phyloP scores from a whole-genome alignment of 2,888 invertebrate species.

The Ichneumon xanthorius region DNA sequence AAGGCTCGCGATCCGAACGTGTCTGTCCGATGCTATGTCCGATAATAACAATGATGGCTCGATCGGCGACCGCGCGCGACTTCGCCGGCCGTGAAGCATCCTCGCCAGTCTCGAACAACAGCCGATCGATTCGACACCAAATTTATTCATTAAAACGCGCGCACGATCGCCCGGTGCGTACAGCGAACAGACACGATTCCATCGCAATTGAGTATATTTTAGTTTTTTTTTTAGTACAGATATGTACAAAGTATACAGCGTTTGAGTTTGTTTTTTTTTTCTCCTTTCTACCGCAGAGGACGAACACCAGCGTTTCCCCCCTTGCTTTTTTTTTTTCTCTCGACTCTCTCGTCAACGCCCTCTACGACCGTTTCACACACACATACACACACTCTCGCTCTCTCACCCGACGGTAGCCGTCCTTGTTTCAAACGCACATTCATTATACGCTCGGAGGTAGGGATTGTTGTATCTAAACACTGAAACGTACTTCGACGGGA shows the following conservation, averaged over 20 bases:
- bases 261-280: conserved; percentile 32
- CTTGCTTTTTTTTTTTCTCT: conserved; percentile 23
- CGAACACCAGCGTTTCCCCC: conserved; percentile 58
- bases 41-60: neutral
- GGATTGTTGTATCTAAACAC: neutral
- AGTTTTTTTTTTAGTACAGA: conserved; percentile 70
- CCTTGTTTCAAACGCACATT: neutral
- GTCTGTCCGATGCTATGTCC: neutral
- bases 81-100: neutral
- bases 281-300: conserved; percentile 70
- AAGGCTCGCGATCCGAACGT: conserved; percentile 19
- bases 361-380: neutral
- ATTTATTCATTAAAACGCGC: conserved; percentile 47
- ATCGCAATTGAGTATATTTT: conserved; percentile 58
- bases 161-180: conserved; percentile 11
- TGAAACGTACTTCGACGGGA: neutral
- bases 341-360: conserved; percentile 17
- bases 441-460: conserved; percentile 53
- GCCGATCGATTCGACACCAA: conserved; percentile 43
- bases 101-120: conserved; percentile 27
- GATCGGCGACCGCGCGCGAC: neutral
- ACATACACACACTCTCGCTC: neutral
- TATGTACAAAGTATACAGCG: conserved; percentile 79
- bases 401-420: neutral
- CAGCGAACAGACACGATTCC: conserved; percentile 66